Conservation (phyloP, 2,113 vertebrate species). For the Meles meles region DNA sequence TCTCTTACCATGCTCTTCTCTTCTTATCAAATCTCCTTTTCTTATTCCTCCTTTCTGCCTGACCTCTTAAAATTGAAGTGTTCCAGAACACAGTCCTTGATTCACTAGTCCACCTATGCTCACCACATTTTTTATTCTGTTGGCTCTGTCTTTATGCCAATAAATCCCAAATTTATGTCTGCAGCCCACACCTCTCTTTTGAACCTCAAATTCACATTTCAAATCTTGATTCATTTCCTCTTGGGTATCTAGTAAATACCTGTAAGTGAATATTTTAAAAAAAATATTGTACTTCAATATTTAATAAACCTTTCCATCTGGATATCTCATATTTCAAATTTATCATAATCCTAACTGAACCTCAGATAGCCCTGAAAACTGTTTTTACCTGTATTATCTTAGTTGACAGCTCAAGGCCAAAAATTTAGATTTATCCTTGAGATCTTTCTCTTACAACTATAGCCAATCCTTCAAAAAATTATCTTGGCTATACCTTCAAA, state of each 20-base stretch:
- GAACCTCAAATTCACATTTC: not conserved
- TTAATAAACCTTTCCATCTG: not conserved
- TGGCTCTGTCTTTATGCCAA: not conserved
- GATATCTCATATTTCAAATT: not conserved
- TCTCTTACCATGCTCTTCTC: not conserved
- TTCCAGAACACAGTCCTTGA: not conserved
- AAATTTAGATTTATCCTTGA: not conserved
- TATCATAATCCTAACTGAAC: not conserved
- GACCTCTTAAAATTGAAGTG: not conserved
- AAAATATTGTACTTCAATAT: not conserved
- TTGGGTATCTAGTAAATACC: not conserved
- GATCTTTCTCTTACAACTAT: not conserved
- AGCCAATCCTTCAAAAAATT: not conserved
- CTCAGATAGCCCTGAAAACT: not conserved
- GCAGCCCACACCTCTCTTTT: not conserved
- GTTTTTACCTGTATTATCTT: not conserved
- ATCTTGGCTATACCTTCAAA: not conserved
- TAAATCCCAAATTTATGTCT: not conserved
- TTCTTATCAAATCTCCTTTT: not conserved
- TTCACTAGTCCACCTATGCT: rapidly evolving
- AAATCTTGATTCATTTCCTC: not conserved
- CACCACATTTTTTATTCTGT: not conserved
- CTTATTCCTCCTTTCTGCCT: not conserved
- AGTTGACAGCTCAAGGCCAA: not conserved
- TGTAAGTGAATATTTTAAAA: not conserved